Base-by-base conservation (phyloP, 2,113 vertebrate species). In the Carassius carassius region DNA sequence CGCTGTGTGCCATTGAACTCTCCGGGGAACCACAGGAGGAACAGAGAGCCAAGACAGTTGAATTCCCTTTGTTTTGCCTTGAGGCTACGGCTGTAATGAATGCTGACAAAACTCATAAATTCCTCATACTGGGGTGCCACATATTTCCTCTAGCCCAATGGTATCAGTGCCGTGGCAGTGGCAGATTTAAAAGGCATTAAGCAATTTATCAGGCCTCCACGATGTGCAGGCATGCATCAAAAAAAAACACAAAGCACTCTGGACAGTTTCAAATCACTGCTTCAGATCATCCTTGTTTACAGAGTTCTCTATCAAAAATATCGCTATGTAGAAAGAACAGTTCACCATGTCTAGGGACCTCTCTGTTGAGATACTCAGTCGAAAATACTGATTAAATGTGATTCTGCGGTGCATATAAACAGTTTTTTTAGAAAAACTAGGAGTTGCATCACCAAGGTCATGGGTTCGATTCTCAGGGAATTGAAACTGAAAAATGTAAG, bases 101-200 rank as follows among this genome's bases (percentile, higher is more conserved):
- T 88, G 87, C 82, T 88, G 82, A 84, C 87, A 88, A 88, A 86
- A 88, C 87, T 86, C 87, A 88, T 88, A 88, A 88, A 88, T 88
- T 84, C 78, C 85, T 84, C 86, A 88, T 84, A 84, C 82, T 78
- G 44, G 41, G 85, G 72, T 75, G 84, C 35, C 63, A 76, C 85
- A 69, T 63, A 73, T 65, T 84, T 70, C 73, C 63, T 84, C 84
- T 81, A 86, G 80, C 49, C 58, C 77, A 82, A 16, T 88, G 70
- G 82, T 72, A 88, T 88, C 78, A 88, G 65, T 54, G 75, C 78
- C 44, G 32, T 81, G 54, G 74, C 63, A 69, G 54, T 65, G 78
- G 62, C 82, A 84, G 84, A 82, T 63, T 79, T 70, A 82, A 86
- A 88, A 84, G 74, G 44, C 78, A 83, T 86, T 77, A 81, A 88